These are phyloP conservation scores for Chrysodeixis includens DNA, from an alignment of 2,888 invertebrate genomes.

Conservation along the genomic window DNA sequence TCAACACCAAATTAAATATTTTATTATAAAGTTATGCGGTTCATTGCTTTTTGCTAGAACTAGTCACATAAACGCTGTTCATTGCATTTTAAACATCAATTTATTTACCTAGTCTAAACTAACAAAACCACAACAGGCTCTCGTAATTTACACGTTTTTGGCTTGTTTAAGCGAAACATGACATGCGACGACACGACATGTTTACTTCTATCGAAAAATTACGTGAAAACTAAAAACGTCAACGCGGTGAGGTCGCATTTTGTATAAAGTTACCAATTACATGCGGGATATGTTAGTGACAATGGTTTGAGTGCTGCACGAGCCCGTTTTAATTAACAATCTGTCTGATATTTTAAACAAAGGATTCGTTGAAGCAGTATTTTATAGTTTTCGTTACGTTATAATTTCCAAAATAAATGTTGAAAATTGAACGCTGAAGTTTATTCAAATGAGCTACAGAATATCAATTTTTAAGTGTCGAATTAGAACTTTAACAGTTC, in stretches of 20 bases:
- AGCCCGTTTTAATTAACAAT: slow-evolving; percentile 7
- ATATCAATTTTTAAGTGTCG: too few species aligned
- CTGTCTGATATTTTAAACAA: neutral
- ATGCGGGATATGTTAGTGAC: slow-evolving; percentile 2
- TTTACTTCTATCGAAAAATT: slow-evolving; percentile 48
- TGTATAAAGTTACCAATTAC: slow-evolving; percentile 27
- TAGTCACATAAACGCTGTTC: neutral
- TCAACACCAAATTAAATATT: too few species aligned
- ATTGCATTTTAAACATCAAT: slow-evolving; percentile 11
- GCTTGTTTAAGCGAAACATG: slow-evolving; percentile 39
- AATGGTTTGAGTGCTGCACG: neutral
- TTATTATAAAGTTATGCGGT: too few species aligned
- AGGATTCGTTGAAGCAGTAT: neutral
- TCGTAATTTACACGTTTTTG: slow-evolving; percentile 30
- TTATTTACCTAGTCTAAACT: slow-evolving; percentile 9
- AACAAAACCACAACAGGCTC: slow-evolving; percentile 35
- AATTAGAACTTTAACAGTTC: too few species aligned
- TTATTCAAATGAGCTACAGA: too few species aligned
- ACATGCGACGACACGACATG: slow-evolving; percentile 36
- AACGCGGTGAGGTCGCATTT: slow-evolving; percentile 3
- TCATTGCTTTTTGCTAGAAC: too few species aligned
- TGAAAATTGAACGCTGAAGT: neutral
- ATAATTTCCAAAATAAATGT: neutral
- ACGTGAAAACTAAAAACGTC: slow-evolving; percentile 31
- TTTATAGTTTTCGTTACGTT: neutral